phyloP scores from a whole-genome alignment of 2,888 invertebrate species.

The Oxycera nigricornis region DNA sequence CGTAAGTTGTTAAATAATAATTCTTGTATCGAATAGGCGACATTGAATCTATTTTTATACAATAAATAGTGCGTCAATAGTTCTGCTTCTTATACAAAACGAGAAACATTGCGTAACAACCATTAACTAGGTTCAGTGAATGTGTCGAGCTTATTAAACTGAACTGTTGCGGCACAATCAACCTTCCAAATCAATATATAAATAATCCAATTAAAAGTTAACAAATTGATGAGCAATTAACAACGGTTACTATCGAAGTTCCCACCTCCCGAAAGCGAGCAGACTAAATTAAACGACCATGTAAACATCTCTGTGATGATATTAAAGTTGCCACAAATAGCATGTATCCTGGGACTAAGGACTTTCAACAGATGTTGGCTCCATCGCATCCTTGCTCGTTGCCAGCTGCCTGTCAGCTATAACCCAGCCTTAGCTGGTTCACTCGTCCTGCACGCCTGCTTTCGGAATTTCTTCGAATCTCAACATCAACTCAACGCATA shows the following conservation, averaged over 20 bases:
- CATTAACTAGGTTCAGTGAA: too few species aligned
- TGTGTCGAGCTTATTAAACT: not conserved
- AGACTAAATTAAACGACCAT: slow-evolving; percentile 11
- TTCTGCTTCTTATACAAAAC: too few species aligned
- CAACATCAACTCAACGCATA: not conserved
- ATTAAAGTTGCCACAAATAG: slow-evolving; percentile 13
- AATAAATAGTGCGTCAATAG: too few species aligned
- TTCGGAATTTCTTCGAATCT: slow-evolving; percentile 5
- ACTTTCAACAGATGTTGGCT: slow-evolving; percentile 1
- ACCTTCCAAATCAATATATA: not conserved
- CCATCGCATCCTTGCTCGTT: not conserved
- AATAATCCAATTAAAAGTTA: not conserved
- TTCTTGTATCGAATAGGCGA: too few species aligned
- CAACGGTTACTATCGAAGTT: not conserved
- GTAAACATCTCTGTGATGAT: slow-evolving; percentile 10
- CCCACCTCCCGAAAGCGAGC: not conserved
- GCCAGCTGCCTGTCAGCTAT: not conserved
- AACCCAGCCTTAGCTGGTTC: not conserved
- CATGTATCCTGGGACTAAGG: not conserved
- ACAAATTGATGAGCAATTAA: slow-evolving; percentile 1
- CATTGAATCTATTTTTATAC: too few species aligned
- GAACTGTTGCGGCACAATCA: not conserved
- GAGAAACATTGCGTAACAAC: too few species aligned
- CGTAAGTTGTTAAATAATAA: too few species aligned
- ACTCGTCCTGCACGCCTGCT: not conserved